phyloP scores from a whole-genome alignment of 1,140 invertebrate species.

The Rhizoglyphus robini region DNA sequence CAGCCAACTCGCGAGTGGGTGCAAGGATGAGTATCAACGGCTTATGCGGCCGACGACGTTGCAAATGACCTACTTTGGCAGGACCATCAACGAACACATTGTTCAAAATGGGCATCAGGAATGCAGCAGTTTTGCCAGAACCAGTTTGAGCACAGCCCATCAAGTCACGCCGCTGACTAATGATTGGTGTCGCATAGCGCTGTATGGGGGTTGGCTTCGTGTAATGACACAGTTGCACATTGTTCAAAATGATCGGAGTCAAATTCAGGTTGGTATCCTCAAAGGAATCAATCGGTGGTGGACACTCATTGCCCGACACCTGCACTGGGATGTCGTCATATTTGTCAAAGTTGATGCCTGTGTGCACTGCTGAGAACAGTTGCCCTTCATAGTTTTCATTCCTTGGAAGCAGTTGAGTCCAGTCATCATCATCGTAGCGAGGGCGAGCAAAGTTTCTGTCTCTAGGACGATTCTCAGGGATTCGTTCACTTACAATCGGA shows the following conservation, averaged over 20 bases:
- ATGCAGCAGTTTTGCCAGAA: conserved; percentile 92
- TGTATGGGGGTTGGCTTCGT: conserved; percentile 71
- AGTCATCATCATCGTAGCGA: conserved; percentile 44
- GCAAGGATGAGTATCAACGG: conserved; percentile 74
- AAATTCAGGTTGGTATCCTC: conserved; percentile 36
- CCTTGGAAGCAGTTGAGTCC: conserved; percentile 61
- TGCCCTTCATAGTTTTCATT: conserved; percentile 68
- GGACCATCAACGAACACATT: conserved; percentile 72
- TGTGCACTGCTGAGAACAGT: conserved; percentile 39
- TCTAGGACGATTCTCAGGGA: conserved; percentile 6
- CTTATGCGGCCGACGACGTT: conserved; percentile 75
- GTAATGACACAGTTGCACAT: conserved; percentile 74
- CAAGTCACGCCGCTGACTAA: conserved; percentile 67
- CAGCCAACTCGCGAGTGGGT: conserved; percentile 87
- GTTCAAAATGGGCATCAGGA: conserved; percentile 88
- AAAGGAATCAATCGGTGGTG: conserved; percentile 52
- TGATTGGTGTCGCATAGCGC: conserved; percentile 91
- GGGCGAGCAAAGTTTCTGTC: conserved; percentile 13
- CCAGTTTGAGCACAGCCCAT: conserved; percentile 91
- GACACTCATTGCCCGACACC: conserved; percentile 85
- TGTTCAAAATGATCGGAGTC: conserved; percentile 85
- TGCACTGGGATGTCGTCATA: conserved; percentile 99
- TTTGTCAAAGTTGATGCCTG: conserved; percentile 99
- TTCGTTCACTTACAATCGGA: not conserved
- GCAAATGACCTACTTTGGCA: conserved; percentile 27